Base-by-base conservation (phyloP, 1,140 invertebrate species). In the Meloidogyne chitwoodi region DNA sequence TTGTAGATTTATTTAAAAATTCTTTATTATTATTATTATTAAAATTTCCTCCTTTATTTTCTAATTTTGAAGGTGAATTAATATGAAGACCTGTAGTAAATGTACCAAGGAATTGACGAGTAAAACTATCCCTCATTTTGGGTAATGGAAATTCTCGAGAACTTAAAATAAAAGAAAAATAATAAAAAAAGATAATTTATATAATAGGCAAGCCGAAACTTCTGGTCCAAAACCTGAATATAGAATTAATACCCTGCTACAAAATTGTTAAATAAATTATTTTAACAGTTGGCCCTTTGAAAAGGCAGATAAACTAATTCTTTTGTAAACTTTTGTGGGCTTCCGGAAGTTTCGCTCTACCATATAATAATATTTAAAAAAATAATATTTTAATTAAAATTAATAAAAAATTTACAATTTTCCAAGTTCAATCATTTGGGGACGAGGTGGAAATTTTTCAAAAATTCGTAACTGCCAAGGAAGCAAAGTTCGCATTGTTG, bases 381-480 rank as follows among this genome's bases (percentile, higher is more conserved):
- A n/a, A n/a, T n/a, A 38, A 38, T 26, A 44, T 12, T 68, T 68
- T 26, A 69, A 68, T 16, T 44, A 19, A 5, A 14, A 44, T 31
- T 5, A 26, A 6, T 31, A 27, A 76, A 22, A 24, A 44, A 44
- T 24, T n/a, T 31, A 93, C 19, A 96, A 92, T 90, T 95, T 95
- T 87, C 96, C 93, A 19, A 99, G 88, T 78, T 92, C 92, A 0
- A 96, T 95, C 96, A 99, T 98, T 88, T 98, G 93, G 5, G 97
- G 97, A 84, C 94, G 94, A 82, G 98, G 94, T 0, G 96, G 95
- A 89, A 99, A 99, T 86, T 96, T 96, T 88, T 98, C 95, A 88
- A 99, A 99, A 78, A 99, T 93, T 83, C 96, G 90, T 69, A 99
- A 88, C 61, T 97, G 90, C 85, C 97, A 93, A n/a, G 97, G 97